These are phyloP conservation scores for Chroicocephalus ridibundus DNA, from an alignment of 2,113 vertebrate genomes.

Conservation along the genomic window DNA sequence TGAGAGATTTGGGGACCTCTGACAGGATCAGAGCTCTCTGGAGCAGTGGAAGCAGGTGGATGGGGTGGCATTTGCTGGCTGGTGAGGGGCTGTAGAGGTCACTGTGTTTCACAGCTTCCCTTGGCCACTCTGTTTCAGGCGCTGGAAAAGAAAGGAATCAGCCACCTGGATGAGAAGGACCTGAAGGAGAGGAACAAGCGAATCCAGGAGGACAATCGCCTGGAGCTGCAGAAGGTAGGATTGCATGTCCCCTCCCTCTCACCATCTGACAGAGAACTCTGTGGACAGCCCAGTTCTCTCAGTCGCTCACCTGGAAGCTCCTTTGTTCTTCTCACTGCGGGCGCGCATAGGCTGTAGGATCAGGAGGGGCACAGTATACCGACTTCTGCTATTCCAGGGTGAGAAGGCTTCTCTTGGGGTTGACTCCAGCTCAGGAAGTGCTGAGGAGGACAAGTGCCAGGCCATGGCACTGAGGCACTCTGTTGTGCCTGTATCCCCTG, in stretches of 20 bases:
- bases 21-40: rapidly evolving
- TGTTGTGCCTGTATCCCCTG: neutral
- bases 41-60: neutral
- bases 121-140: conserved; percentile 72
- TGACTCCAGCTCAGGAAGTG: neutral
- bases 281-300: neutral
- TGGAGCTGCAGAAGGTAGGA: conserved; percentile 94
- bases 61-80: neutral
- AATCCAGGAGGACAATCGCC: conserved; percentile 95
- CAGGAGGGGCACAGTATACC: rapidly evolving
- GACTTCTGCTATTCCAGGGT: neutral
- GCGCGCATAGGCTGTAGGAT: neutral
- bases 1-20: neutral
- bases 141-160: conserved; percentile 91
- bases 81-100: neutral
- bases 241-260: neutral
- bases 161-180: conserved; percentile 93
- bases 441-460: neutral
- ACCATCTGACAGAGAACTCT: neutral
- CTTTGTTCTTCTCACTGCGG: neutral
- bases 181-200: conserved; percentile 95
- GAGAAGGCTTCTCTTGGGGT: neutral
- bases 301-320: neutral
- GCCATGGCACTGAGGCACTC: rapidly evolving
- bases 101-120: neutral